phyloP scores from a whole-genome alignment of 2,113 vertebrate genomes.

The Sterna hirundo region DNA sequence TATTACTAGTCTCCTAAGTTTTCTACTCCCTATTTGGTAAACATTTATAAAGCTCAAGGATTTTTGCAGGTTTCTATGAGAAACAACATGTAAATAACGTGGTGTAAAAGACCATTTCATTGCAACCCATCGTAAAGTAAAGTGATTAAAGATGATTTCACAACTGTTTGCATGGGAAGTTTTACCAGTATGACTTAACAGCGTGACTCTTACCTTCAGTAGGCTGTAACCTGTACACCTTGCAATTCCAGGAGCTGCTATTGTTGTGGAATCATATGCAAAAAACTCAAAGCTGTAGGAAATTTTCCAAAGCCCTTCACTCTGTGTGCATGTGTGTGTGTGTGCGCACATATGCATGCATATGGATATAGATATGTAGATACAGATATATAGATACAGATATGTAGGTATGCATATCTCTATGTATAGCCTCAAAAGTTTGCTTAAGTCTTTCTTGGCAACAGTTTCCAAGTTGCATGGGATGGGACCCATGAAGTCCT shows the following conservation, averaged over 20 bases:
- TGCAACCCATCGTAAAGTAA: not conserved
- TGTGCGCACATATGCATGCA: rapidly evolving
- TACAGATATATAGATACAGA: not conserved
- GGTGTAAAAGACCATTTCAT: not conserved
- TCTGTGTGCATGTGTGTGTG: no score
- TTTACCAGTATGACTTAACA: not conserved
- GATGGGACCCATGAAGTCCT: not conserved
- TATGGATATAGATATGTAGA: not conserved
- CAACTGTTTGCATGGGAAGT: not conserved
- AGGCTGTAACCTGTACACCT: not conserved
- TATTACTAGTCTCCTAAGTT: not conserved
- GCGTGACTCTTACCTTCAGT: not conserved
- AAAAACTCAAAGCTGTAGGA: not conserved
- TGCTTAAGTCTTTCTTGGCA: not conserved
- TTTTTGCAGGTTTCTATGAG: not conserved
- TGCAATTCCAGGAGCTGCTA: not conserved
- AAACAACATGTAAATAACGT: not conserved
- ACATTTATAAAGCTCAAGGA: not conserved
- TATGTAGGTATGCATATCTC: not conserved
- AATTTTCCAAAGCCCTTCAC: not conserved
- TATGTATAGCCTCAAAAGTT: not conserved
- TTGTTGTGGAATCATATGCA: not conserved
- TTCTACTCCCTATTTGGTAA: not conserved
- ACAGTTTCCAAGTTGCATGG: not conserved
- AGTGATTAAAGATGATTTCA: not conserved